phyloP scores from a whole-genome alignment of 2,797 vertebrate species.

The Fistularia commersonii region DNA sequence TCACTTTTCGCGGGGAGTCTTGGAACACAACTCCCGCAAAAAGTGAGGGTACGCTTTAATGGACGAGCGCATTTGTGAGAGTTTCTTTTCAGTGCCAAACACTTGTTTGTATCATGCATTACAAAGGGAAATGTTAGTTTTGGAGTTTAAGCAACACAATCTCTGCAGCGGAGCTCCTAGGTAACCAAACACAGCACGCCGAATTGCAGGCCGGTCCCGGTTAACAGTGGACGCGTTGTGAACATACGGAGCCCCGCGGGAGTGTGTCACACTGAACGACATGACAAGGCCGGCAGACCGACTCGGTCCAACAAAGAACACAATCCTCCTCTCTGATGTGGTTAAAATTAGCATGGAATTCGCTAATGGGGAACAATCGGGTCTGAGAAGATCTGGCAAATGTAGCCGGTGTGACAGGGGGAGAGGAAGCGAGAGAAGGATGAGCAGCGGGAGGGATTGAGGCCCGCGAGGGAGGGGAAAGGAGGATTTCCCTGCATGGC shows the following conservation, averaged over 20 bases:
- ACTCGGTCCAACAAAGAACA: constrained; percentile 8
- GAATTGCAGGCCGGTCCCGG: too few relatives aligned
- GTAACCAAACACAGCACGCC: too few relatives aligned
- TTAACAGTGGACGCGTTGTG: too few relatives aligned
- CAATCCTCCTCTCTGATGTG: constrained; percentile 14
- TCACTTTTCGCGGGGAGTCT: too few relatives aligned
- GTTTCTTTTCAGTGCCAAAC: too few relatives aligned
- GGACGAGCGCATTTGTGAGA: too few relatives aligned
- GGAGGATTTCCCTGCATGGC: constrained; percentile 18
- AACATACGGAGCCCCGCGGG: neutral
- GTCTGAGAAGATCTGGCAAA: constrained; percentile 40
- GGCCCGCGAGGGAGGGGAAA: constrained; percentile 17
- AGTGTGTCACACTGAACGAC: neutral
- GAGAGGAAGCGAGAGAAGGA: constrained; percentile 13
- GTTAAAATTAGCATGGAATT: constrained; percentile 36
- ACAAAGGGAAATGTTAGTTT: too few relatives aligned
- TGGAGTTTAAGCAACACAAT: too few relatives aligned
- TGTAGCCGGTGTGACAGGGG: constrained; percentile 29
- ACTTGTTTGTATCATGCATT: too few relatives aligned
- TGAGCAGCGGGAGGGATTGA: constrained; percentile 10
- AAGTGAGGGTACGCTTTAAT: too few relatives aligned
- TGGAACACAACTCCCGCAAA: too few relatives aligned
- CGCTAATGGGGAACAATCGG: constrained; percentile 15
- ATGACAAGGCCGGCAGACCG: neutral
- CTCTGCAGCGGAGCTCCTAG: too few relatives aligned